Evolutionary conservation across 2,797 vertebrate genomes (phyloP).

Genomic region (Dermochelys coriacea): DNA sequence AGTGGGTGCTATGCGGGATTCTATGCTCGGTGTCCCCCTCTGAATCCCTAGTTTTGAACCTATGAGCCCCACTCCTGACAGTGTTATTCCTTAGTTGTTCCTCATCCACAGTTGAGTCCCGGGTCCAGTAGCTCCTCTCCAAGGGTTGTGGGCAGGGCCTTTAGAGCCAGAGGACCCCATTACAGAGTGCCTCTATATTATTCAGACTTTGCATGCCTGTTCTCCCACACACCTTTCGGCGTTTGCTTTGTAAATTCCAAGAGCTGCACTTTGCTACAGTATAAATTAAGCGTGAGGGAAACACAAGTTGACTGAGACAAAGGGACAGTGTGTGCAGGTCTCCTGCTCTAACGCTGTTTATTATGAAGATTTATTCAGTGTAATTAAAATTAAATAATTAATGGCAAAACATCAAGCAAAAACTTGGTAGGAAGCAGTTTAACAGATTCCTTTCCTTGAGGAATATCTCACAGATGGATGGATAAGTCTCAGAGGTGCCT

Average conservation of each 20-base stretch:
- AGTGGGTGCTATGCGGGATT: no score
- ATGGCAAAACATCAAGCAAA: not conserved
- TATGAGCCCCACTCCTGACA: no score
- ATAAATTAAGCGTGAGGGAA: constrained; percentile 48
- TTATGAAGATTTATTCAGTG: not conserved
- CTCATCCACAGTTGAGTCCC: no score
- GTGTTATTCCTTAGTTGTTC: no score
- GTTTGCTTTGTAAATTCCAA: constrained; percentile 49
- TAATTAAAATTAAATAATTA: constrained; percentile 33
- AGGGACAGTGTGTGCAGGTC: not conserved
- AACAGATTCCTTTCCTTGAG: not conserved
- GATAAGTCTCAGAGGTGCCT: not conserved
- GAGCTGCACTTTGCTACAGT: constrained; percentile 40
- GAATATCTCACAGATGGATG: not conserved
- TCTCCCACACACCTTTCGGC: constrained; percentile 50
- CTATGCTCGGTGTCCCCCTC: no score
- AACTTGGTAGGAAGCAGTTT: not conserved
- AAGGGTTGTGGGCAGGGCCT: no score
- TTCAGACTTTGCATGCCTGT: constrained; percentile 35
- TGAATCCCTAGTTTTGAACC: no score
- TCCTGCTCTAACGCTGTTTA: constrained; percentile 43
- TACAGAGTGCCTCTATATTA: constrained; percentile 60
- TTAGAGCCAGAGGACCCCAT: constrained; percentile 18
- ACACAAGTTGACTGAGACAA: constrained; percentile 39
- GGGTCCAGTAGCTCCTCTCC: no score